Evolutionary conservation across 2,113 vertebrate species (phyloP).

Genomic region (Rhinopithecus roxellana): DNA sequence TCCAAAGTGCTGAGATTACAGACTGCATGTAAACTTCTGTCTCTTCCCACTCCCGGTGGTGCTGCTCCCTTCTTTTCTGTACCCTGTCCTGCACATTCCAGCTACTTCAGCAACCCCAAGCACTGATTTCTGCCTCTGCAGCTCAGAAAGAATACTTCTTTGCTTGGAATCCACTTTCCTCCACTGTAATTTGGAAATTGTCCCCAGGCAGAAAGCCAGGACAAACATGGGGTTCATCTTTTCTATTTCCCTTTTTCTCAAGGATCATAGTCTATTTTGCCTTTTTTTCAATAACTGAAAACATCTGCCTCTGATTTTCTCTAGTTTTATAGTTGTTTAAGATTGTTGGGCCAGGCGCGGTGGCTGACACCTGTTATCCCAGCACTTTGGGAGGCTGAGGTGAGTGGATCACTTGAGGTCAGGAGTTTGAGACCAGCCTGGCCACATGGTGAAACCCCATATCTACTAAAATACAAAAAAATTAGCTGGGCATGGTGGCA

Average conservation of each 20-base stretch:
- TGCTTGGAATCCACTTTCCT: background rate
- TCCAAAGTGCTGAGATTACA: no score
- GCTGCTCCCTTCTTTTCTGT: background rate
- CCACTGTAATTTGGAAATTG: background rate
- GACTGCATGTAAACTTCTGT: background rate
- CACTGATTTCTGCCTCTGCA: background rate
- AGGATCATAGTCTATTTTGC: background rate
- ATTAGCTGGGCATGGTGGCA: no score
- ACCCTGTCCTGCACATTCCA: background rate
- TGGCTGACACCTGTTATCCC: no score
- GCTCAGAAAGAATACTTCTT: background rate
- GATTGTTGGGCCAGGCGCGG: background rate
- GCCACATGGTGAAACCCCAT: no score
- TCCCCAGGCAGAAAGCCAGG: background rate
- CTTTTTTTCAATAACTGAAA: background rate
- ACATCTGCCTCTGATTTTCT: background rate
- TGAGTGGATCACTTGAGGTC: no score
- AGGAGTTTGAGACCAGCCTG: no score
- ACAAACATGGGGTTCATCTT: background rate
- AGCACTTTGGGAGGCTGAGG: no score
- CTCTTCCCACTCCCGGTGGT: no score
- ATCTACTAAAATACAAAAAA: no score
- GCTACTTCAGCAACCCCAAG: background rate
- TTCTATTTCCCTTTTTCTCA: background rate
- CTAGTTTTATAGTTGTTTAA: background rate